phyloP scores from a whole-genome alignment of 1,140 invertebrate species.

The Mylabris phalerata region DNA sequence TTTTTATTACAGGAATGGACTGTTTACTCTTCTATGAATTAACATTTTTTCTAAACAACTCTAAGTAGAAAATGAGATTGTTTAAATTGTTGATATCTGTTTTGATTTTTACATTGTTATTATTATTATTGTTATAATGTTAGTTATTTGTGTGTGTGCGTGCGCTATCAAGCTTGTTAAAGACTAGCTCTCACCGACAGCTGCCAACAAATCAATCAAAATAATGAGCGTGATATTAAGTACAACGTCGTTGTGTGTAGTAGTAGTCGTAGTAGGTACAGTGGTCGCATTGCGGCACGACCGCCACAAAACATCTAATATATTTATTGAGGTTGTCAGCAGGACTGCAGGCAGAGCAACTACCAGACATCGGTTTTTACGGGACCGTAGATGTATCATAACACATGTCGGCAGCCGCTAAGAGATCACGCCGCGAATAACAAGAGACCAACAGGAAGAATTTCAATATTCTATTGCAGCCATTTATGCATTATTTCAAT shows the following conservation, averaged over 20 bases:
- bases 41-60: too few species aligned
- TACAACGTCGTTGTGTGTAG: constrained; percentile 3
- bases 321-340: constrained; percentile 23
- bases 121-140: too few species aligned
- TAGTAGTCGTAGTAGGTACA: constrained; percentile 1
- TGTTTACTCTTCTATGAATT: too few species aligned
- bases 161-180: constrained; percentile 12
- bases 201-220: constrained; percentile 23
- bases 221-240: constrained; percentile 21
- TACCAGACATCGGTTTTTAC: constrained; percentile 21
- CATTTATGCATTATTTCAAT: background rate
- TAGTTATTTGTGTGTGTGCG: too few species aligned
- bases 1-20: too few species aligned
- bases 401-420: constrained; percentile 16
- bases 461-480: too few species aligned
- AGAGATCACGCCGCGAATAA: constrained; percentile 19
- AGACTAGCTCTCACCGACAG: constrained; percentile 16
- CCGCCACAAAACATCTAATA: constrained; percentile 22
- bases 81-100: constrained; percentile 1
- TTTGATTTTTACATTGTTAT: constrained; percentile 4
- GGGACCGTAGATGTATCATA: constrained; percentile 19
- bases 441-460: constrained; percentile 4
- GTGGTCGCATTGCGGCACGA: constrained; percentile 19
- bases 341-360: constrained; percentile 11
- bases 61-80: constrained; percentile 3